Conservation (phyloP, 2,797 vertebrate genomes). For the Emys orbicularis region DNA sequence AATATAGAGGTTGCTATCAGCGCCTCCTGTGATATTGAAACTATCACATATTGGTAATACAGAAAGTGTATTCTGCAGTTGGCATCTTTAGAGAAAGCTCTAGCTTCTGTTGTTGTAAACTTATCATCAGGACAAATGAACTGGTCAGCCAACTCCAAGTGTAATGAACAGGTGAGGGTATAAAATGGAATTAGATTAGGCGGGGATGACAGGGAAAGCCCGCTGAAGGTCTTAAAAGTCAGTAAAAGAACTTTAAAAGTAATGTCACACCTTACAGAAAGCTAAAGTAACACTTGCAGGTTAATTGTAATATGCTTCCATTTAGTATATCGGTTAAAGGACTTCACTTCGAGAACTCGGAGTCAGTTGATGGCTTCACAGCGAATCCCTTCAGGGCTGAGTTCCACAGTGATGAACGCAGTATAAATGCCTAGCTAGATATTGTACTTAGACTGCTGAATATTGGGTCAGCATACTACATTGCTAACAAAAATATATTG, state of each 20-base stretch:
- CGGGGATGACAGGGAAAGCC: not conserved
- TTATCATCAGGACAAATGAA: not conserved
- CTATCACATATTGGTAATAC: not conserved
- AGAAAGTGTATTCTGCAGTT: not conserved
- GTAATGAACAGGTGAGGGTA: not conserved
- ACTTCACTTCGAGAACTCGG: not conserved
- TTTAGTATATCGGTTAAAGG: not conserved
- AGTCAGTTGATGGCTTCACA: not conserved
- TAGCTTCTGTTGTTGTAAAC: not conserved
- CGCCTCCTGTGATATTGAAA: not conserved
- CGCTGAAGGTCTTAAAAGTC: not conserved
- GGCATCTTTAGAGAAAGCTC: not conserved
- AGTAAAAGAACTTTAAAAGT: not conserved
- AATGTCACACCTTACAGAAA: not conserved
- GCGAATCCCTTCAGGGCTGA: not conserved
- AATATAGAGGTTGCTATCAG: not conserved
- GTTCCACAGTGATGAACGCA: not conserved
- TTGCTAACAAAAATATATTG: not conserved
- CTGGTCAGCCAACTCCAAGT: not conserved
- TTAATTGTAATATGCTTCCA: not conserved
- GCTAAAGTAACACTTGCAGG: not conserved
- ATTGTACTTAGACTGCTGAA: not conserved
- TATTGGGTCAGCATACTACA: not conserved
- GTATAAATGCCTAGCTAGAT: not conserved
- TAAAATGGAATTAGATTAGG: not conserved